These are phyloP conservation scores for Menura novaehollandiae DNA, from an alignment of 2,113 vertebrate species.

Conservation along the genomic window DNA sequence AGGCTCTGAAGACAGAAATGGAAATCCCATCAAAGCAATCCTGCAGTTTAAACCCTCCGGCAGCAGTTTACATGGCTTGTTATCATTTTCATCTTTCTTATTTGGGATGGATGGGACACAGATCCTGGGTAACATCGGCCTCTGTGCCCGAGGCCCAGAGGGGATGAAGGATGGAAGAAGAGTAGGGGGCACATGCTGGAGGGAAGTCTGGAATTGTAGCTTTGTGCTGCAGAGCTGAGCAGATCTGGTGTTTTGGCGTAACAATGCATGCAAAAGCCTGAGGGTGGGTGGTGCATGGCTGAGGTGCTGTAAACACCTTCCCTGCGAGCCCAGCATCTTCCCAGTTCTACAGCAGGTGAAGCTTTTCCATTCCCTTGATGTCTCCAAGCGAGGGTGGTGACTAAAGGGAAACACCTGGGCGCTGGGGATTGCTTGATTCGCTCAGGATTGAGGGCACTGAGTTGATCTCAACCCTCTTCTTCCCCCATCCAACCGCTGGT, in stretches of 20 bases:
- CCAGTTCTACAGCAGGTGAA: neutral
- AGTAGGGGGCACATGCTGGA: neutral
- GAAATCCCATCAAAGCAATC: slow-evolving; percentile 5
- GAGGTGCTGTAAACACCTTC: neutral
- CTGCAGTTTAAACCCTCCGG: neutral
- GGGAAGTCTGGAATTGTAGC: neutral
- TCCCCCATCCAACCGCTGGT: neutral
- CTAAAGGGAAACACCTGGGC: neutral
- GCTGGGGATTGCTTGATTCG: neutral
- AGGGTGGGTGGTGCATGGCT: neutral
- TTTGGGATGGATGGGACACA: neutral
- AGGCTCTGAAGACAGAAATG: neutral
- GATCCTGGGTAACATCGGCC: neutral
- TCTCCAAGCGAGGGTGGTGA: neutral
- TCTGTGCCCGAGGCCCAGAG: neutral
- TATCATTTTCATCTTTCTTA: neutral
- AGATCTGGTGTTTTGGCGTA: neutral
- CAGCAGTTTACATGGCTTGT: neutral
- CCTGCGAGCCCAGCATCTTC: neutral
- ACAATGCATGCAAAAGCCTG: neutral
- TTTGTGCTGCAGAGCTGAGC: neutral
- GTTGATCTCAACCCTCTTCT: neutral
- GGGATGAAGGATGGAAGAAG: neutral
- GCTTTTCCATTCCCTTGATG: neutral
- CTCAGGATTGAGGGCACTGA: neutral